Conservation (phyloP, 2,888 invertebrate genomes). For the Mycalesis mineus region DNA sequence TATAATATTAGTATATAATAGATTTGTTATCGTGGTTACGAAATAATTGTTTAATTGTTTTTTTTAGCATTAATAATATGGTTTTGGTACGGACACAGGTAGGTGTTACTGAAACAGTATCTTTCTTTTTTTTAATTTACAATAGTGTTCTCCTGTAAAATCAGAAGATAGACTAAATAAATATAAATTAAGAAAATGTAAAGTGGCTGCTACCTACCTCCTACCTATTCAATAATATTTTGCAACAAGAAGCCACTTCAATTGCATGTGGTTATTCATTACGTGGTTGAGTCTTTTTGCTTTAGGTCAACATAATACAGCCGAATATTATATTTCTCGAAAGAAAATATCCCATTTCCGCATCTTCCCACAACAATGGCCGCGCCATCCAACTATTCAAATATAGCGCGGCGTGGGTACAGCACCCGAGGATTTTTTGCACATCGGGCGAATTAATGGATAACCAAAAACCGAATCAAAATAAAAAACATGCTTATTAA, state of each 20-base stretch:
- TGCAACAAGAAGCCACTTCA: slow-evolving; percentile 14
- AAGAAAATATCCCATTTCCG: slow-evolving; percentile 80
- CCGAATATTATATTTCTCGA: slow-evolving; percentile 75
- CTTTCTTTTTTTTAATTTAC: no score
- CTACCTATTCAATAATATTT: background rate
- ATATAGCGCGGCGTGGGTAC: slow-evolving; percentile 63
- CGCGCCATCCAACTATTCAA: slow-evolving; percentile 74
- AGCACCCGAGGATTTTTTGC: slow-evolving; percentile 62
- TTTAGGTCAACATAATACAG: slow-evolving; percentile 66
- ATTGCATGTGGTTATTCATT: slow-evolving; percentile 29
- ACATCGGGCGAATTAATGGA: slow-evolving; percentile 72
- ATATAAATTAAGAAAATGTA: no score
- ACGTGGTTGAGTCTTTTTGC: slow-evolving; percentile 49
- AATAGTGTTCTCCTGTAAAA: no score
- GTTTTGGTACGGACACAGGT: no score
- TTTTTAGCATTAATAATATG: no score
- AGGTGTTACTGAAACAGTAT: no score
- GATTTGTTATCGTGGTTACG: no score
- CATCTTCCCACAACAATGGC: slow-evolving; percentile 76
- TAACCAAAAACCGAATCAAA: slow-evolving; percentile 72
- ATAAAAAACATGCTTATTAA: slow-evolving; percentile 75
- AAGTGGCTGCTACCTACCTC: no score
- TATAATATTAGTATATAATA: no score
- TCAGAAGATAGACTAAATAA: no score
- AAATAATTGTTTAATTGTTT: no score